Conservation (phyloP, 1,140 invertebrate genomes). For the Paracyclopina nana region DNA sequence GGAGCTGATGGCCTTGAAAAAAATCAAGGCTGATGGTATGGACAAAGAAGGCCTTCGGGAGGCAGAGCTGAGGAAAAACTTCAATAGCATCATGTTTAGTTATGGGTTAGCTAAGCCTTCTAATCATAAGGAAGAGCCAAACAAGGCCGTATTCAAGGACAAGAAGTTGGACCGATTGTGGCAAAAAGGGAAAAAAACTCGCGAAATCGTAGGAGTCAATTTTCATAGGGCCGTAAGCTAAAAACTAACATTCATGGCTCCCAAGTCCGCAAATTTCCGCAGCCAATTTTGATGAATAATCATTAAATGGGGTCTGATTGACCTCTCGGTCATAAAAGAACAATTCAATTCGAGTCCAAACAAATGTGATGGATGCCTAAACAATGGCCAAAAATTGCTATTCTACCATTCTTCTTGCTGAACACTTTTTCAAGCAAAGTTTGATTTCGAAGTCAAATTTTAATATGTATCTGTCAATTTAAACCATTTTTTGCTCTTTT, state of each 20-base stretch:
- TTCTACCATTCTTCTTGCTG: too few relatives aligned
- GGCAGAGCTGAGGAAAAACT: conserved; percentile 51
- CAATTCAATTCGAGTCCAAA: too few relatives aligned
- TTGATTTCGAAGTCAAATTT: too few relatives aligned
- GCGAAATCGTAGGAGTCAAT: conserved; percentile 53
- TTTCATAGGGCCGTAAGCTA: conserved; percentile 55
- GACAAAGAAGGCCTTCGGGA: conserved; percentile 71
- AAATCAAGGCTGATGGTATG: conserved; percentile 51
- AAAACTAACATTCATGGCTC: conserved; percentile 39
- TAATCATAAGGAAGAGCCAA: conserved; percentile 33
- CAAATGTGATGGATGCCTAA: too few relatives aligned
- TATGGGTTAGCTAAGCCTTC: conserved; percentile 25
- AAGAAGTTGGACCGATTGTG: conserved; percentile 74
- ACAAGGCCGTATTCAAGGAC: conserved; percentile 60
- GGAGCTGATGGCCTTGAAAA: conserved; percentile 63
- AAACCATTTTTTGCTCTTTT: too few relatives aligned
- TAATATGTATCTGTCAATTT: too few relatives aligned
- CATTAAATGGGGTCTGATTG: too few relatives aligned
- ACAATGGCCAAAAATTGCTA: too few relatives aligned
- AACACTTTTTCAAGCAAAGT: too few relatives aligned
- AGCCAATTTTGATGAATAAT: too few relatives aligned
- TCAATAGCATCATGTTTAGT: conserved; percentile 24
- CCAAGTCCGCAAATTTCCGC: not conserved
- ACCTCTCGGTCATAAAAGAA: too few relatives aligned
- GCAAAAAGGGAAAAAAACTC: conserved; percentile 59